Evolutionary conservation across 2,797 vertebrate species (phyloP), one percentile per base, ranked within the genome.

Genomic region (Poecilia picta): DNA sequence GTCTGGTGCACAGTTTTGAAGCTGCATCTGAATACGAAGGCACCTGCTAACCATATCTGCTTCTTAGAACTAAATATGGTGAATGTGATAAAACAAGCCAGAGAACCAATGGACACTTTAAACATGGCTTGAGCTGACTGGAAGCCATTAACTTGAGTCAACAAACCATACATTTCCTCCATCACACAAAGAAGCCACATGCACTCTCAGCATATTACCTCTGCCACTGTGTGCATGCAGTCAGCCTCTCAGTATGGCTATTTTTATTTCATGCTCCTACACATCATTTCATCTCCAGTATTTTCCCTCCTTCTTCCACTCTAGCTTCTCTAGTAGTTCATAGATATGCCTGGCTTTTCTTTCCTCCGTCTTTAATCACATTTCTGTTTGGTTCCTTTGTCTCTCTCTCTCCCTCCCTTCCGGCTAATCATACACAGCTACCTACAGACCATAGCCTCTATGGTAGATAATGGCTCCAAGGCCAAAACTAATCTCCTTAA

Each of bases 91-190:
- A 46, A 46, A 45, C 0, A 6, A 45, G 41, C 46, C 25, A 46
- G 68, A 28, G 25, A 71, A 46, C 41, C 68, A 71, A 12, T 45
- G 25, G 68, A 71, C 68, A 46, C 39, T 71, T 28, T 71, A 28
- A 45, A 71, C 66, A 70, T 13, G 15, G 12, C 72, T 82, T 76
- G 75, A 84, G 81, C 80, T 86, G 79, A 91, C 82, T 91, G 83
- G 85, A 85, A 92, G 76, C 83, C 77, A 88, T 91, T 88, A 89
- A 76, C 84, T 88, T 89, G 92, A 89, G 86, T 89, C 85, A 92
- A 90, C 88, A 89, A 89, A 91, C 80, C 80, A 74, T 73, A 66
- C 74, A 59, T 81, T 20, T 13, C 82, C 81, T 79, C 79, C 72
- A 77, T 88, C 77, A 66, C 86, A 91, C 83, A 89, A 79, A 90